These are phyloP conservation scores for Oncorhynchus clarkii DNA, from an alignment of 2,113 vertebrate genomes.

Conservation along the genomic window DNA sequence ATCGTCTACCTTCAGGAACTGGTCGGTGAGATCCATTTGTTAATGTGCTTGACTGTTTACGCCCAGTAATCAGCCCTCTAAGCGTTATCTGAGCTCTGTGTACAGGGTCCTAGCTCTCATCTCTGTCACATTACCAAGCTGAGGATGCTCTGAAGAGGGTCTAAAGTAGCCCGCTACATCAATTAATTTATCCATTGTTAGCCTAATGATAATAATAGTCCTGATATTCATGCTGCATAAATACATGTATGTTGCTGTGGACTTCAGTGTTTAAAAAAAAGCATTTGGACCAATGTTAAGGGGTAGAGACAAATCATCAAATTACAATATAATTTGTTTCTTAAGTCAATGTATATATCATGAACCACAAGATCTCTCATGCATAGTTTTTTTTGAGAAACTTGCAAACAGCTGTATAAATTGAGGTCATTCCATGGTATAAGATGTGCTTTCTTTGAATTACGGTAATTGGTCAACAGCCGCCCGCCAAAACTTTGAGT, in stretches of 20 bases:
- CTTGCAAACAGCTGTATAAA: slow-evolving; percentile 67
- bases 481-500: slow-evolving; percentile 55
- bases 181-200: background rate
- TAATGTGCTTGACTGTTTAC: slow-evolving; percentile 40
- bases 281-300: slow-evolving; percentile 53
- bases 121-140: background rate
- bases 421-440: slow-evolving; percentile 68
- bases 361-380: slow-evolving; percentile 73
- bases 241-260: slow-evolving; percentile 21
- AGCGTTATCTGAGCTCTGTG: background rate
- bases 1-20: background rate
- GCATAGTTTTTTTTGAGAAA: slow-evolving; percentile 68
- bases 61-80: slow-evolving; percentile 29
- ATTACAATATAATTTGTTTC: slow-evolving; percentile 57
- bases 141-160: background rate
- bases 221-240: slow-evolving; percentile 62
- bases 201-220: slow-evolving; percentile 1
- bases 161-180: background rate
- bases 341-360: slow-evolving; percentile 60
- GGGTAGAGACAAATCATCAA: slow-evolving; percentile 58
- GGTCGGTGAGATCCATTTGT: slow-evolving; percentile 4
- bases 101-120: slow-evolving; percentile 13
- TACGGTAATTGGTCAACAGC: slow-evolving; percentile 55
- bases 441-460: slow-evolving; percentile 72
- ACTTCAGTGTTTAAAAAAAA: slow-evolving; percentile 41